A percentile compares a stretch with the other conserved stretches of the same genome.
phyloP scores from a whole-genome alignment of 2,113 vertebrate species.

The Cyanoderma ruficeps region DNA sequence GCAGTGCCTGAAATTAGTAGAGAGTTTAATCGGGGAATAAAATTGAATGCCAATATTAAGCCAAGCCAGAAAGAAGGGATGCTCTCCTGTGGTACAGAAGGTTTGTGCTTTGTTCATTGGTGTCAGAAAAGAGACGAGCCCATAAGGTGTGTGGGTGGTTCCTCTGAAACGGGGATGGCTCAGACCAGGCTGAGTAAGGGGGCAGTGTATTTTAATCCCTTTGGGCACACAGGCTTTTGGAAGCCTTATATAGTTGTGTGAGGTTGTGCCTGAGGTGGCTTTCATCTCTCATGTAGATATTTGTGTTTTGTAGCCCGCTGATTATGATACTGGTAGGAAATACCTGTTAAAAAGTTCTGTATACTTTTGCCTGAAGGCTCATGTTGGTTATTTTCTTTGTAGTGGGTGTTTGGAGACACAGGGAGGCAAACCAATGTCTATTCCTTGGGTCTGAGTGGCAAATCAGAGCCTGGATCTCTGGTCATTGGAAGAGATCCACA shows the following conservation, averaged over 20 bases:
- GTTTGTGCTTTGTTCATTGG: not conserved
- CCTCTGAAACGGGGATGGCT: not conserved
- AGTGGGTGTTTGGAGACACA: fast-evolving
- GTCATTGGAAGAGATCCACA: not conserved
- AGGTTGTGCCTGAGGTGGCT: not conserved
- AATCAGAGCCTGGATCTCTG: not conserved
- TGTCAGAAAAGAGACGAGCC: not conserved
- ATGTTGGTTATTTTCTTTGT: not conserved
- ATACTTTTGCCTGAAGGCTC: not conserved
- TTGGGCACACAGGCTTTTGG: not conserved
- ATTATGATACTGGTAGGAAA: not conserved
- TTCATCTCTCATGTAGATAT: not conserved
- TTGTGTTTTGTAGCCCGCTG: not conserved
- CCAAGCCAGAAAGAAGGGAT: not conserved
- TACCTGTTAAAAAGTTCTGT: not conserved
- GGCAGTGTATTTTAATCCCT: not conserved
- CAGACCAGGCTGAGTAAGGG: slow-evolving; percentile 19
- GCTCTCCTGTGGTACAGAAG: not conserved
- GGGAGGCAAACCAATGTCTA: not conserved
- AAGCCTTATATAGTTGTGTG: not conserved
- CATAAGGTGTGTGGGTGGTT: slow-evolving; percentile 39
- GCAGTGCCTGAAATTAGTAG: not conserved
- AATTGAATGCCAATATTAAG: not conserved
- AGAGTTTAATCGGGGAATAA: not conserved
- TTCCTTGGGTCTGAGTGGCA: not conserved